Evolutionary conservation across 2,797 vertebrate genomes (phyloP), one percentile per base, ranked within the genome.

Genomic region (Pangasius djambal): DNA sequence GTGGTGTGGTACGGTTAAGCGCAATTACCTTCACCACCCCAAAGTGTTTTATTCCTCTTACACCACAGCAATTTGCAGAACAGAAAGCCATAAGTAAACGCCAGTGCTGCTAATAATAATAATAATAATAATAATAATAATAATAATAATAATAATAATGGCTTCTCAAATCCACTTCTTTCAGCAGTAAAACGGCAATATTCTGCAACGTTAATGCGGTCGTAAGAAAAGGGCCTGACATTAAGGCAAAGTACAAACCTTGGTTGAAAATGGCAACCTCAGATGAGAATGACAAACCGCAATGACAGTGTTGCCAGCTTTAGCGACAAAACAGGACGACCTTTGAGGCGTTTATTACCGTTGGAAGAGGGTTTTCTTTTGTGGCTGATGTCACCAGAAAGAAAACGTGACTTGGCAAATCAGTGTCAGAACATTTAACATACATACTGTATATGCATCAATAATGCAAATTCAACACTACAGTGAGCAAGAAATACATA

Each of bases 191-290:
- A 75, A 81, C 82, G 48, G 57, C 16, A 85, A 59, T 86, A 65
- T 84, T 74, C 75, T 79, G 50, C 78, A 67, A 81, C 72, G 37
- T 69, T 82, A 77, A 85, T 50, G 70, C 37, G 72, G 79, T 61
- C 67, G 55, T 89, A 84, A 87, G 63, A 81, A 87, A 90, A 87
- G 77, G 74, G 52, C 57, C 84, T 89, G 85, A 85, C 82, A 88
- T 88, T 40, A 50, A 89, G 82, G 88, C 83, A 89, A 90, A 90
- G 87, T 87, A 83, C 89, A 92, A 90, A 90, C 89, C 89, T 87
- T 88, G 85, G 87, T 67, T 52, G 15, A 88, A 77, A 88, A 88
- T 86, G 72, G 70, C 69, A 89, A 87, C 85, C 90, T 69, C 83
- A 44, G 83, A 88, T 79, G 88, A 88, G 74, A 31, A 85, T 12